These are phyloP conservation scores for Macrotus californicus DNA, from an alignment of 2,113 vertebrate species.

Conservation along the genomic window DNA sequence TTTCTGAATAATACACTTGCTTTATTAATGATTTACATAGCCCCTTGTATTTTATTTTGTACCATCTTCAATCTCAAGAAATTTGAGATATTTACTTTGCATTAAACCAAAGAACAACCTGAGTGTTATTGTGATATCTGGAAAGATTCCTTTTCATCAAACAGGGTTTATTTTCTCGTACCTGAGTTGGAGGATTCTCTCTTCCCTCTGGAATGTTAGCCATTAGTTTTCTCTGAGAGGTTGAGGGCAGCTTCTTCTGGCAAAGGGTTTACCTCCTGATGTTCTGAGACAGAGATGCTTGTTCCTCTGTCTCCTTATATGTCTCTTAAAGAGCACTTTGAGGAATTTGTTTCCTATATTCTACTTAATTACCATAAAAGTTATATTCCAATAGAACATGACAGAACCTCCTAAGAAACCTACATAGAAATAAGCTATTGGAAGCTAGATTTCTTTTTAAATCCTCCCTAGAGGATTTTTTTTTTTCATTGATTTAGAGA, in stretches of 20 bases:
- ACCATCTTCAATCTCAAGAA: background rate
- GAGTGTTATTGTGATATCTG: background rate
- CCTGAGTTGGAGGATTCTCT: background rate
- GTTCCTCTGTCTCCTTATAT: background rate
- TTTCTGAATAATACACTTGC: background rate
- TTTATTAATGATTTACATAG: background rate
- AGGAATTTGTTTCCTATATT: background rate
- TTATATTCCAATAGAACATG: background rate
- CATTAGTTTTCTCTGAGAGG: background rate
- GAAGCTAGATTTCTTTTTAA: background rate
- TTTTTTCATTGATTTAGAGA: too few species aligned
- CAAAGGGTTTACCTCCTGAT: background rate
- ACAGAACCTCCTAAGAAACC: background rate
- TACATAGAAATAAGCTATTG: background rate
- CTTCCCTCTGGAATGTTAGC: background rate
- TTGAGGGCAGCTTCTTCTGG: background rate
- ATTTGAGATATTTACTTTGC: background rate
- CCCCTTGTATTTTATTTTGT: background rate
- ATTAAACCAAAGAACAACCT: background rate
- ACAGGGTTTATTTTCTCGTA: background rate
- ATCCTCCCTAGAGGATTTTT: too few species aligned
- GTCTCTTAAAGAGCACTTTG: background rate
- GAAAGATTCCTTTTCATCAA: background rate
- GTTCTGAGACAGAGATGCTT: background rate
- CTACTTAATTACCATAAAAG: background rate